Conservation (phyloP, 1,140 invertebrate genomes). For the Drosophila takahashii region DNA sequence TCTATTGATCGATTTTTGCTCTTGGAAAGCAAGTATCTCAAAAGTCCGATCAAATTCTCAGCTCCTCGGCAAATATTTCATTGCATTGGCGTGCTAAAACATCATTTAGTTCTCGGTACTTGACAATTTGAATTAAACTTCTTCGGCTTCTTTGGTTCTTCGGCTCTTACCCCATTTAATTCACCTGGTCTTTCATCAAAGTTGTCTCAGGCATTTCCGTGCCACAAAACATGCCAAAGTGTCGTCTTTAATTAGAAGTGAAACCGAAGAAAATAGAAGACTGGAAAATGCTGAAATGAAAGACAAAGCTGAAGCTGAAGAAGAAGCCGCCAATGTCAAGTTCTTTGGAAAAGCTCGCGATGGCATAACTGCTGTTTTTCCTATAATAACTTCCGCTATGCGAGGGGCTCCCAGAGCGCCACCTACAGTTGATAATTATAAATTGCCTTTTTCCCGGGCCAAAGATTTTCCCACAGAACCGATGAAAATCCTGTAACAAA, state of each 20-base stretch:
- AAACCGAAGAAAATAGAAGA: conserved; percentile 47
- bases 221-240: conserved; percentile 73
- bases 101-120: conserved; percentile 47
- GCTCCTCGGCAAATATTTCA: conserved; percentile 1
- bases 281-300: conserved; percentile 20
- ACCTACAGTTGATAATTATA: conserved; percentile 74
- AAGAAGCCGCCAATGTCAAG: conserved; percentile 46
- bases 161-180: conserved; percentile 5
- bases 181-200: conserved; percentile 44
- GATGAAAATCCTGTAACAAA: conserved; percentile 72
- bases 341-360: conserved; percentile 63
- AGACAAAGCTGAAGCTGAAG: conserved; percentile 31
- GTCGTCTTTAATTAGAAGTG: conserved; percentile 79
- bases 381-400: conserved; percentile 74
- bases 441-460: conserved; percentile 48
- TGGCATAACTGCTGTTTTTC: conserved; percentile 57
- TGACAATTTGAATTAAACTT: conserved; percentile 12
- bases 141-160: conserved; percentile 3
- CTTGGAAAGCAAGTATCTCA: not conserved
- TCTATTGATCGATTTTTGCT: not conserved
- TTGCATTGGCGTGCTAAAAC: conserved; percentile 8
- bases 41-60: not conserved
- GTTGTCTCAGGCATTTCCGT: conserved; percentile 64
- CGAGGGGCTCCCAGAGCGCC: conserved; percentile 47
- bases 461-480: conserved; percentile 47